phyloP scores from a whole-genome alignment of 2,888 invertebrate species.

The Chydorus sphaericus region DNA sequence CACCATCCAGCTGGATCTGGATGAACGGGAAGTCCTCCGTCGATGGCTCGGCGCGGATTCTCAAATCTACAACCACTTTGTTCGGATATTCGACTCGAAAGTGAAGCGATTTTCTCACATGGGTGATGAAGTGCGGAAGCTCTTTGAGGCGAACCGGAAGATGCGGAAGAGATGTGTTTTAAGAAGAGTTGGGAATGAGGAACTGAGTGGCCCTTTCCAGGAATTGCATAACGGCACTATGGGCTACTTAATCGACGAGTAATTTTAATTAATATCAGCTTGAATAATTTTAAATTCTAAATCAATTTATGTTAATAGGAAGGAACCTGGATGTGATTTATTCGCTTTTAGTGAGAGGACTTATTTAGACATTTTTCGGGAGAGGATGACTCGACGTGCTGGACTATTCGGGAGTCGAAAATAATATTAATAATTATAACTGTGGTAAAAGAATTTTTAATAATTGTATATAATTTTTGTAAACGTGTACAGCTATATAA shows the following conservation, averaged over 20 bases:
- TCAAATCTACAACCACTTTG: constrained; percentile 21
- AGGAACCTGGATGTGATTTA: not conserved
- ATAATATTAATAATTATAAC: no score
- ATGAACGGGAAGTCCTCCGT: constrained; percentile 17
- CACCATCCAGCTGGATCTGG: constrained; percentile 17
- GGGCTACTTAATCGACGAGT: not conserved
- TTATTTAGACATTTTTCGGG: constrained; percentile 3
- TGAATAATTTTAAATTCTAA: not conserved
- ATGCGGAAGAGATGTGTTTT: not conserved
- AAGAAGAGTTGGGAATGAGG: not conserved
- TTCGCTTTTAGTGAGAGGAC: constrained; percentile 8
- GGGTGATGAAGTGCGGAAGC: not conserved
- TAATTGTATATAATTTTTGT: no score
- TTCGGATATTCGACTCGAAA: constrained; percentile 15
- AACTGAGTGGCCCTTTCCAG: not conserved
- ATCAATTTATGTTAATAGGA: not conserved
- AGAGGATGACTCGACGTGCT: not conserved
- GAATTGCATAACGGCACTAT: constrained; percentile 1
- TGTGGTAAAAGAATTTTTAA: no score
- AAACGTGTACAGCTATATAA: no score
- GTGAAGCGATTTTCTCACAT: not conserved
- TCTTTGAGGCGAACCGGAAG: not conserved
- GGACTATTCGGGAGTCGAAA: no score
- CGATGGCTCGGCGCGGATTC: constrained; percentile 22
- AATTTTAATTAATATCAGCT: not conserved